Evolutionary conservation across 2,113 vertebrate genomes (phyloP), one percentile per base, ranked within the genome.

Genomic region (Hippolais icterina): DNA sequence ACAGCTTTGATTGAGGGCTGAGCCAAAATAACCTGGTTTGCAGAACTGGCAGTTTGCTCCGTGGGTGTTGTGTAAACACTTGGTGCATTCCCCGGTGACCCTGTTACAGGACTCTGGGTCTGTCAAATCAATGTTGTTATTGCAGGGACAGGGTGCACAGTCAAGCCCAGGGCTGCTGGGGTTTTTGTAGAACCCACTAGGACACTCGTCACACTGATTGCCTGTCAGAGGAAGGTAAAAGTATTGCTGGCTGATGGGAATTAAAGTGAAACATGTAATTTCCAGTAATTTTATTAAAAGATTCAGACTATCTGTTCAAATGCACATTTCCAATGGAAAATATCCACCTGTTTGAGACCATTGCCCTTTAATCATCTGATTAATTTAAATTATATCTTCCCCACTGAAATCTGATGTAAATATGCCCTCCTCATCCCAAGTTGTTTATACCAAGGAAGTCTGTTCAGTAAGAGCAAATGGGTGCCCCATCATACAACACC

Each of bases 11-110:
- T 84, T 41, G 31, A 98, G 42, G 17, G 99, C 98, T 14, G 98
- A 98, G 70, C 99, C 99, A 63, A 98, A 98, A 95, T 98, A 98
- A 27, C 98, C 99, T 3, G 98, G 98, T 94, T 95, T 98, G 95
- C 99, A 99, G 94, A 96, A 93, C 82, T 99, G 98, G 93, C 99
- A 99, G 68, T 70, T 93, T 18, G 94, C 47, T 44, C 99, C 99
- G 7, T 95, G 89, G 3, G 98, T 99, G 95, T 99, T 97, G 95
- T 98, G 91, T 57, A 99, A 97, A 96, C 99, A 99, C 90, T 86
- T 98, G 63, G 98, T 97, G 94, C 99, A 99, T 70, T 98, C 95
- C 12, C 99, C 99, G 0, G 98, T 99, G 52, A 97, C 59, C 11
- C 37, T 66, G 96, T 98, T 97, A 64, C 98, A 99, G 49, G 98